Conservation (phyloP, 2,888 invertebrate species). For the Cephonodes hylas region DNA sequence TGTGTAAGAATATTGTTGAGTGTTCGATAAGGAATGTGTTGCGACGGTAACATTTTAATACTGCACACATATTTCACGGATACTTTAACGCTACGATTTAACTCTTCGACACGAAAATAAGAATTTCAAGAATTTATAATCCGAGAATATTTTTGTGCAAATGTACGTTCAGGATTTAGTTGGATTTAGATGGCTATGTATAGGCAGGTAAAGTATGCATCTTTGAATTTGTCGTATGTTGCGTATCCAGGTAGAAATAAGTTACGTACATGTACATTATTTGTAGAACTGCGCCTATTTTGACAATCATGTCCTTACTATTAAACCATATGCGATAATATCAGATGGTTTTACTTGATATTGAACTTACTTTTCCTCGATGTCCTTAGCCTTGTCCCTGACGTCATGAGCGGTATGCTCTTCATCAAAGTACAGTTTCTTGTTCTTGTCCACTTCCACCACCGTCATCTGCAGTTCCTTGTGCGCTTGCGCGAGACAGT, state of each 20-base stretch:
- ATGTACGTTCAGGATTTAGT: background rate
- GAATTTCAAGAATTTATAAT: too few species aligned
- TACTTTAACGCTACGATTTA: background rate
- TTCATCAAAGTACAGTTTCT: conserved; percentile 97
- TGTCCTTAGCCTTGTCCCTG: conserved; percentile 95
- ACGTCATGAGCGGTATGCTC: conserved; percentile 98
- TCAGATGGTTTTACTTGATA: too few species aligned
- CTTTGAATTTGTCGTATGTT: too few species aligned
- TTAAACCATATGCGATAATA: too few species aligned
- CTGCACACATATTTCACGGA: background rate
- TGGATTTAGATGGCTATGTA: too few species aligned
- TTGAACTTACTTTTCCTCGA: conserved; percentile 94
- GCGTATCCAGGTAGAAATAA: too few species aligned
- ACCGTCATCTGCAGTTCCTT: conserved; percentile 94
- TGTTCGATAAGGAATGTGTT: background rate
- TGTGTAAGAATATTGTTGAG: background rate
- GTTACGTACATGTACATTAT: too few species aligned
- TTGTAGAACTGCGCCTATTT: too few species aligned
- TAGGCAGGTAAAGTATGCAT: too few species aligned
- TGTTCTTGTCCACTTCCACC: conserved; percentile 94
- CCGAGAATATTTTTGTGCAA: too few species aligned
- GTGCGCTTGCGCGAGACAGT: conserved; percentile 91
- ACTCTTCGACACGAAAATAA: too few species aligned
- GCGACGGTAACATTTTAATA: background rate
- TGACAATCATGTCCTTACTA: too few species aligned